These are phyloP conservation scores for Elysia chlorotica DNA, from an alignment of 1,140 invertebrate genomes.

Conservation along the genomic window DNA sequence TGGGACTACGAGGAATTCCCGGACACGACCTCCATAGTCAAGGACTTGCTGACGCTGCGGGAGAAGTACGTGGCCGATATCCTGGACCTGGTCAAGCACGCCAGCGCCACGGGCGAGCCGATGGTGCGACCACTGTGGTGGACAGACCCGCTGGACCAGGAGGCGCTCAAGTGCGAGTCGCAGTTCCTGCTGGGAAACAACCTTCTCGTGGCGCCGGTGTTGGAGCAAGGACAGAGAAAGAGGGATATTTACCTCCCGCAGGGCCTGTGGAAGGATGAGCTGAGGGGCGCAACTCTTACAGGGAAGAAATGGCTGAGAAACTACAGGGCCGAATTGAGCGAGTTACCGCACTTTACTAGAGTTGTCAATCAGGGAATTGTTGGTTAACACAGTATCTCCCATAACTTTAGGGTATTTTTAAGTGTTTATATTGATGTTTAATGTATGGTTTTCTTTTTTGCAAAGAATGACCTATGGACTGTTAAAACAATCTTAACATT, in stretches of 20 bases:
- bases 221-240: conserved; percentile 69
- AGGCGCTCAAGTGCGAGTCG: conserved; percentile 79
- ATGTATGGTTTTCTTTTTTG: no score
- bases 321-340: conserved; percentile 66
- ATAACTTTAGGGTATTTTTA: no score
- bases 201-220: conserved; percentile 83
- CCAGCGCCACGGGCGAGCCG: conserved; percentile 39
- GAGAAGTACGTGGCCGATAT: conserved; percentile 63
- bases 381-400: no score
- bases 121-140: conserved; percentile 88
- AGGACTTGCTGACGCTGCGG: conserved; percentile 74
- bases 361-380: not conserved
- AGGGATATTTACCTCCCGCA: conserved; percentile 73
- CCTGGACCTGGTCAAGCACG: conserved; percentile 34
- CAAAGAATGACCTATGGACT: no score
- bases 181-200: conserved; percentile 83
- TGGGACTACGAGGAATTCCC: conserved; percentile 80
- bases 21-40: conserved; percentile 70
- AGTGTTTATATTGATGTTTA: no score
- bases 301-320: conserved; percentile 72
- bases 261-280: conserved; percentile 41
- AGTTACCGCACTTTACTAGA: conserved; percentile 40
- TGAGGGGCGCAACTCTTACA: conserved; percentile 47
- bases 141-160: conserved; percentile 80
- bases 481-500: no score